Evolutionary conservation across 2,888 invertebrate species (phyloP).

Genomic region (Zygogramma bicolorata): DNA sequence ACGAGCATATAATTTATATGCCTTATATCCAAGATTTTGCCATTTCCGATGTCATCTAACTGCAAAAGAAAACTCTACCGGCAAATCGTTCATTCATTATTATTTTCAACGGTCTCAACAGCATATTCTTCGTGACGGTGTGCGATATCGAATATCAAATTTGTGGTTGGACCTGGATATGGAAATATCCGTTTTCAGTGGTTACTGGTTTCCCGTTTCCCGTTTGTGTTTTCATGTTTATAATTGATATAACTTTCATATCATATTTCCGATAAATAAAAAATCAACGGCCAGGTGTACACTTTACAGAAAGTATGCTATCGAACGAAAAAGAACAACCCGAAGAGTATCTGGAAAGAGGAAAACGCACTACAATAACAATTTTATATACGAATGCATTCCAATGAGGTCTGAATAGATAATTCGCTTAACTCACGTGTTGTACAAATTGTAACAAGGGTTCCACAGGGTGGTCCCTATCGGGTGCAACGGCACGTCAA

Average conservation of each 20-base stretch:
- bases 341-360: background rate
- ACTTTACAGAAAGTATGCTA: background rate
- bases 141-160: conserved; percentile 30
- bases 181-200: conserved; percentile 57
- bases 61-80: too few species aligned
- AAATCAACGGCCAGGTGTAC: conserved; percentile 21
- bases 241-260: conserved; percentile 50
- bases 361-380: conserved; percentile 1
- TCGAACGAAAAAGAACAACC: background rate
- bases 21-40: too few species aligned
- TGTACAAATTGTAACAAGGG: conserved; percentile 15
- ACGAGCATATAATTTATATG: too few species aligned
- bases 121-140: conserved; percentile 10
- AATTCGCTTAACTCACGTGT: conserved; percentile 15
- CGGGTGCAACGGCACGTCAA: conserved; percentile 52
- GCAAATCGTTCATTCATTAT: background rate
- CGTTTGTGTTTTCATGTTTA: conserved; percentile 53
- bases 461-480: conserved; percentile 52
- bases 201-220: conserved; percentile 64
- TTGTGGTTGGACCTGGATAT: conserved; percentile 26
- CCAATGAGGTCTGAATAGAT: conserved; percentile 10
- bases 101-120: background rate
- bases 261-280: conserved; percentile 39
- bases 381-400: background rate
- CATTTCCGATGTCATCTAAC: too few species aligned